Base-by-base conservation (phyloP, 2,888 invertebrate genomes). In the Cyaniris semiargus region DNA sequence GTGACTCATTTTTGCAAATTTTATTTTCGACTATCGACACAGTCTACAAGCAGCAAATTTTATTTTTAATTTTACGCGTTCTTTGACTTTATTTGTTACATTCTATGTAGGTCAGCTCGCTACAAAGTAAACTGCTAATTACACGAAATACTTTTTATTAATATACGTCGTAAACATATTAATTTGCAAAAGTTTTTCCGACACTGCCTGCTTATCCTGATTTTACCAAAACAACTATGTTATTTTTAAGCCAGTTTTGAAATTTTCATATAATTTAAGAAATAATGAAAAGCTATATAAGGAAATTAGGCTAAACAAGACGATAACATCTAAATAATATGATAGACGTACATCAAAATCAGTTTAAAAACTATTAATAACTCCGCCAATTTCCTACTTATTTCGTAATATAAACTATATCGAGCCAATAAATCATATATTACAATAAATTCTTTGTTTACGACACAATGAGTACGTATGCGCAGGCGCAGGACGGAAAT, bases 401-500 rank as follows among this genome's bases (percentile, higher is more conserved):
- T 60, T 23, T 2, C 60, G 3, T 23, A 48, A 15, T n/a, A 23
- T 60, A 60, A 23, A 21, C 0, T 58, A 23, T 60, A 66, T 31
- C 18, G 66, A 66, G 27, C 15, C 71, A 38, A 71, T 38, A 71
- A 71, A 71, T 71, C 34, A 71, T 38, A 38, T n/a, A n/a, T 38
- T 34, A 34, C 38, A 38, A 71, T 38, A 71, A 78, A 76, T 76
- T 75, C 78, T 78, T 80, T 81, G 80, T 79, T 82, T 81, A 78
- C 78, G 80, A 79, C 71, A 71, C 38, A 71, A n/a, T 71, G 8
- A 18, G 38, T 71, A 71, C 71, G 71, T 38, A 71, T 70, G 66
- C 27, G 66, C 66, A 66, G 23, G 66, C 66, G 66, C 66, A 66
- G 27, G 66, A 84, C 89, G 82, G 83, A 90, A 90, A 90, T 90